phyloP scores from a whole-genome alignment of 2,113 vertebrate genomes.

The Perccottus glenii region DNA sequence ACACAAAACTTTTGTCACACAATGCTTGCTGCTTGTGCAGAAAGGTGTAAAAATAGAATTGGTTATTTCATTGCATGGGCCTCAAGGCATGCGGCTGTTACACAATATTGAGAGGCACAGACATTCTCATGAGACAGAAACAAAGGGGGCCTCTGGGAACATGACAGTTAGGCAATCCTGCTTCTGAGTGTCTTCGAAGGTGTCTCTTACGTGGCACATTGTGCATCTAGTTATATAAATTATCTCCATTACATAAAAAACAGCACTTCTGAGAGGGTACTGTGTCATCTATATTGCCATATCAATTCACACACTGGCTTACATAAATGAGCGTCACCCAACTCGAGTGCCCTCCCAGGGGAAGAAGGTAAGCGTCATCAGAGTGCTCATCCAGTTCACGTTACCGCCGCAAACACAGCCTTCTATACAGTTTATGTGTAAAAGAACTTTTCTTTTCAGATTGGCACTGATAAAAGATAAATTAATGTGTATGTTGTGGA shows the following conservation, averaged over 20 bases:
- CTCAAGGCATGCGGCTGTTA: constrained; percentile 42
- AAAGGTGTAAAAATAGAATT: constrained; percentile 55
- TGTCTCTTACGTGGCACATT: constrained; percentile 45
- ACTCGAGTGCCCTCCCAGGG: constrained; percentile 19
- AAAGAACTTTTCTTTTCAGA: constrained; percentile 9
- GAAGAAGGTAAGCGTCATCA: constrained; percentile 21
- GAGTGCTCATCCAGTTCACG: constrained; percentile 8
- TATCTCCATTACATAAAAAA: constrained; percentile 35
- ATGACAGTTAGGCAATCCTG: constrained; percentile 54
- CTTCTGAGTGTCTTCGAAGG: constrained; percentile 36
- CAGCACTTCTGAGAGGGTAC: constrained; percentile 21
- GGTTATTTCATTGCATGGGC: constrained; percentile 20
- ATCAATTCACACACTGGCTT: constrained; percentile 30
- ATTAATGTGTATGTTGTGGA: not conserved
- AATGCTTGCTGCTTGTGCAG: constrained; percentile 15
- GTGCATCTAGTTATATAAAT: constrained; percentile 54
- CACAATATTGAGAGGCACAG: constrained; percentile 37
- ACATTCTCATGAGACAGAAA: constrained; percentile 40
- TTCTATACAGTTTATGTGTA: constrained; percentile 3
- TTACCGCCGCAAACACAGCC: not conserved
- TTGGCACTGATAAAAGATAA: constrained; percentile 1
- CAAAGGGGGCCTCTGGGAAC: constrained; percentile 45
- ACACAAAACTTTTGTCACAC: constrained; percentile 6
- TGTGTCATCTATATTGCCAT: constrained; percentile 18
- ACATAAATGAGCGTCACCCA: constrained; percentile 31